A percentile compares a stretch with the other conserved stretches of the same genome.
These are phyloP conservation scores for Gasterosteus aculeatus DNA, from an alignment of 2,113 vertebrate species.

Conservation along the genomic window DNA sequence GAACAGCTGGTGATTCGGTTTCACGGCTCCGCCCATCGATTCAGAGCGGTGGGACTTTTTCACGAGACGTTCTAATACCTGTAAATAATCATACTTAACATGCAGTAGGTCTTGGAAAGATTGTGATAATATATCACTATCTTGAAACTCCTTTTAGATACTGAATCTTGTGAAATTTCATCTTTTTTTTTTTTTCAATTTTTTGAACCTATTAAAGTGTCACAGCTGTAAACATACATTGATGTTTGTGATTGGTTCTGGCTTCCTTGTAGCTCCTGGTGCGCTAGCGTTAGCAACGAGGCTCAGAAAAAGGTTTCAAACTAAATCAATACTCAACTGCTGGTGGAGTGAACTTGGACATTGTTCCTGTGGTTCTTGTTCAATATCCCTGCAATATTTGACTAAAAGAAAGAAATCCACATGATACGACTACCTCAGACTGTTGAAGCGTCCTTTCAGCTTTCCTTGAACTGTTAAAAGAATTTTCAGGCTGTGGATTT, in stretches of 20 bases:
- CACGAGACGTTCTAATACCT: neutral
- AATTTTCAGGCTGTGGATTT: neutral
- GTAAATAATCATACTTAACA: neutral
- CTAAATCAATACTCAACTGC: neutral
- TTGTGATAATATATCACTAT: neutral
- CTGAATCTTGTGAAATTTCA: neutral
- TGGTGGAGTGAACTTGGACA: neutral
- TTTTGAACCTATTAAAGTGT: neutral
- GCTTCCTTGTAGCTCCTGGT: too few species aligned
- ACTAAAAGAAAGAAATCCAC: neutral
- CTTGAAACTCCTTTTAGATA: too few species aligned
- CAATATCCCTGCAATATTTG: neutral
- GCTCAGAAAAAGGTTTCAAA: neutral
- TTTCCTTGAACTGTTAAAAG: neutral
- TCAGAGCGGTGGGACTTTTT: neutral
- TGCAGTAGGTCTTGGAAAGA: neutral
- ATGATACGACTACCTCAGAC: neutral
- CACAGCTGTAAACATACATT: neutral
- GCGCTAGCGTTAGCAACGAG: neutral
- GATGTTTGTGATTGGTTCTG: neutral
- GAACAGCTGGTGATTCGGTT: constrained; percentile 27
- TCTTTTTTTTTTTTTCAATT: neutral
- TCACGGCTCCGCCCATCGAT: neutral
- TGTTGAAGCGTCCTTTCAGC: neutral
- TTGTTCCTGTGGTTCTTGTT: neutral